Base-by-base conservation (phyloP, 2,888 invertebrate genomes). In the Napeogenes sylphis region DNA sequence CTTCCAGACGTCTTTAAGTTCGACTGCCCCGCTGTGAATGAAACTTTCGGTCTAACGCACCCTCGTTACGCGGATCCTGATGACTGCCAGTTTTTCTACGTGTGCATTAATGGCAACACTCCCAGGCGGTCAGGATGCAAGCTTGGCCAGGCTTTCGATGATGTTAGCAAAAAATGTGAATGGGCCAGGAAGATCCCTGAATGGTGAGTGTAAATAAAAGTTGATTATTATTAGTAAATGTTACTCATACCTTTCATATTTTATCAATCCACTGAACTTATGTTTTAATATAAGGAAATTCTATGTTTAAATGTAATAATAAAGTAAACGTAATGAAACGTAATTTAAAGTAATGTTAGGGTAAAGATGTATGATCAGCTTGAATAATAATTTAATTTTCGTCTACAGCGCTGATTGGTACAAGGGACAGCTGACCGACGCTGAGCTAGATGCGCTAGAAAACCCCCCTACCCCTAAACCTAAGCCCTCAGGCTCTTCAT, bases 61-160 rank as follows among this genome's bases (percentile, higher is more conserved):
- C 97, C 97, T 0, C 93, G 97, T 0, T 97, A 96, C 80, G 93
- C 97, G 0, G 97, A 97, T 82, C 94, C 95, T 13, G 95, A 95
- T 21, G 97, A 97, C 81, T 97, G 97, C 73, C 97, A 97, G 85
- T 97, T 92, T 91, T 97, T 97, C 91, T 97, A 96, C 83, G 97
- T 97, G 10, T 97, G 97, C 83, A 96, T 97, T 72, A 97, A 97
- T 76, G 97, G 97, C 0, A 93, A 95, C 71, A 93, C 94, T 0
- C 97, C 97, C 0, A 91, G 97, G 30, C 92, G 97, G 64, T 96
- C 95, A 70, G 97, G 97, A 21, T 98, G 97, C 87, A 96, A 95
- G 82, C 92, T 95, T 35, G 97, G 97, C 3, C 96, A 96, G 82
- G 98, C 95, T 10, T 98, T 97, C 84, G 96, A 97, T 76, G 96